Conservation (phyloP, 2,888 invertebrate species). For the Anticlea derivata region DNA sequence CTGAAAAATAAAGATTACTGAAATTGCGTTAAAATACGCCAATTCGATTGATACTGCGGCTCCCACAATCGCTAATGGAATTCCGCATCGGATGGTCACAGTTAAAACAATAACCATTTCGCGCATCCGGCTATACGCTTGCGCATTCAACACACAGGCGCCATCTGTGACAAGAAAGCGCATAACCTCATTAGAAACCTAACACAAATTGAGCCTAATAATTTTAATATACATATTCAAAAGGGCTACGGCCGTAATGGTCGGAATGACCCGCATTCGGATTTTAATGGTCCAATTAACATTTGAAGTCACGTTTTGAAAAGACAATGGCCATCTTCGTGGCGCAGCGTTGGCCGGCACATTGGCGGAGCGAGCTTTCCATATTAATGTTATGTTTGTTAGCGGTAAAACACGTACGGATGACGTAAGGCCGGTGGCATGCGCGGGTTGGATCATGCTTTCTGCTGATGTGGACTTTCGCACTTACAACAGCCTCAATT, state of each 20-base stretch:
- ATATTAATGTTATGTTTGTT: conserved; percentile 83
- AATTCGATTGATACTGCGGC: background rate
- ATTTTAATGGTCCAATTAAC: conserved; percentile 83
- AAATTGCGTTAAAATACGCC: background rate
- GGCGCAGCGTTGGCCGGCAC: conserved; percentile 80
- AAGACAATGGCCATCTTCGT: conserved; percentile 83
- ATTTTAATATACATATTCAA: conserved; percentile 84
- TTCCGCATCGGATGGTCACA: conserved; percentile 66
- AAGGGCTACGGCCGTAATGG: conserved; percentile 78
- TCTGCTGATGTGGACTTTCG: conserved; percentile 51
- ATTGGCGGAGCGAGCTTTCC: conserved; percentile 78
- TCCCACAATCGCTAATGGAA: conserved; percentile 32
- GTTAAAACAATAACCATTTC: conserved; percentile 77
- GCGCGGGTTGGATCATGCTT: conserved; percentile 58
- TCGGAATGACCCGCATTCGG: conserved; percentile 82
- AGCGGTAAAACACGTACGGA: conserved; percentile 80
- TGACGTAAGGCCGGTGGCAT: conserved; percentile 74
- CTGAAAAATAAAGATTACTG: too few relatives aligned
- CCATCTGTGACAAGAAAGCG: conserved; percentile 82
- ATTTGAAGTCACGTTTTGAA: conserved; percentile 82
- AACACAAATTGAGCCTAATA: conserved; percentile 81
- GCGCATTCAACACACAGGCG: conserved; percentile 73
- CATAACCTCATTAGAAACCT: conserved; percentile 83
- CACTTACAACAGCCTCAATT: too few relatives aligned
- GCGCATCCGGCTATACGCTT: conserved; percentile 79